Conservation (phyloP, 1,140 invertebrate genomes). For the Stegodyphus dumicola region DNA sequence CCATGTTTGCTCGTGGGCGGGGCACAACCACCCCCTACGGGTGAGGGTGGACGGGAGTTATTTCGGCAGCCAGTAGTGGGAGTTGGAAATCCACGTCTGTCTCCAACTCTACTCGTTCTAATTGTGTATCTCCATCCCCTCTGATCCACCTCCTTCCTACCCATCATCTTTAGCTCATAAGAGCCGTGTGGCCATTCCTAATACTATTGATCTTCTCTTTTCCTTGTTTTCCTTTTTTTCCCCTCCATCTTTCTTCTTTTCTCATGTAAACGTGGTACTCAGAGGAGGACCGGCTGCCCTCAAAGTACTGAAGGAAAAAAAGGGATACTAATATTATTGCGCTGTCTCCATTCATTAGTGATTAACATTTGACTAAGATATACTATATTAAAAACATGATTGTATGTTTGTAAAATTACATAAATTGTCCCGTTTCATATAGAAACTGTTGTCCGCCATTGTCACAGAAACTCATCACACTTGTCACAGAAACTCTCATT, state of each 20-base stretch:
- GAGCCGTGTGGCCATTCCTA: conserved; percentile 32
- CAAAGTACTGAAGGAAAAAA: too few species aligned
- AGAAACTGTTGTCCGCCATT: too few species aligned
- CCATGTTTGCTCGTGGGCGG: conserved; percentile 34
- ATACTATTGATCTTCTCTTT: conserved; percentile 23
- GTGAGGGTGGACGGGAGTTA: neutral
- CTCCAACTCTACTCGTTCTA: conserved; percentile 12
- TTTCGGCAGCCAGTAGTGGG: conserved; percentile 18
- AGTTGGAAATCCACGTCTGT: conserved; percentile 38
- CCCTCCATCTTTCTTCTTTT: neutral
- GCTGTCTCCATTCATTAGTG: too few species aligned
- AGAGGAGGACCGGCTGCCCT: too few species aligned
- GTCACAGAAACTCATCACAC: too few species aligned
- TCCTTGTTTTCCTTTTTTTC: neutral
- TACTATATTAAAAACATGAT: too few species aligned
- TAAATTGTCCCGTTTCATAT: too few species aligned
- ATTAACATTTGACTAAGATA: too few species aligned
- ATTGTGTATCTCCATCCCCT: conserved; percentile 17
- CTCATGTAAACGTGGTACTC: neutral
- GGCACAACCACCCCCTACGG: neutral
- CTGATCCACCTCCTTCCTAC: neutral
- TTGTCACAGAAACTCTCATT: too few species aligned
- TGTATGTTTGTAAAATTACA: too few species aligned
- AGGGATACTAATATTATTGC: too few species aligned
- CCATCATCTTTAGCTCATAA: conserved; percentile 50